Evolutionary conservation across 2,113 vertebrate genomes (phyloP), one percentile per base, ranked within the genome.

Genomic region (Plestiodon gilberti): DNA sequence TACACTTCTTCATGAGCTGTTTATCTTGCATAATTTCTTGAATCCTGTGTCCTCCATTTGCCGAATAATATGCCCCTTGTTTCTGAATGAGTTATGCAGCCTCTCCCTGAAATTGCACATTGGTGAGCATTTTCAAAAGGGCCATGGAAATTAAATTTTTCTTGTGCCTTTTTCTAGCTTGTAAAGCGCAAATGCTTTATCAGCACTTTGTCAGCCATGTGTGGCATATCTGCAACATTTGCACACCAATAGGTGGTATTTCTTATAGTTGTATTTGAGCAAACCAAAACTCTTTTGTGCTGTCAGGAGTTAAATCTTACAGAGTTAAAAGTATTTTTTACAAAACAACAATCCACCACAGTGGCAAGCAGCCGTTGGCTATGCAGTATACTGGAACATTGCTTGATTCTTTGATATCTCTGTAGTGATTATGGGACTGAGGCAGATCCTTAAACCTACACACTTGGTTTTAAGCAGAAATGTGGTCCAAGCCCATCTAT

Each of bases 101-200:
- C 43, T 82, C 75, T 88, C 48, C 62, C 81, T 17, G 64, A 23
- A 2, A 0, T 61, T 62, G 78, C 35, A 59, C 1, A 65, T 1
- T 61, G 48, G 20, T 83, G 10, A 3, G 11, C 82, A 84, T 0
- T 6, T 69, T 92, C 89, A 85, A 28, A 90, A 85, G 30, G 87
- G 61, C 78, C 81, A 87, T 90, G 3, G 84, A 74, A 93, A 85
- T 52, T 91, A 61, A 81, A 80, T 62, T 93, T 83, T 83, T 59
- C 33, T 87, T 1, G 62, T 77, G 18, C 14, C 20, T 61, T 91
- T 83, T 61, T 78, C 55, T 64, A 89, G 14, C 65, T 70, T 87
- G 76, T 93, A 90, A 75, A 87, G 75, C 82, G 14, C 93, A 83
- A 92, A 83, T 94, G 52, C 18, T 93, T 89, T 87, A 83, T 79